Conservation (phyloP, 2,113 vertebrate species). For the Brachyhypopomus occidentalis region DNA sequence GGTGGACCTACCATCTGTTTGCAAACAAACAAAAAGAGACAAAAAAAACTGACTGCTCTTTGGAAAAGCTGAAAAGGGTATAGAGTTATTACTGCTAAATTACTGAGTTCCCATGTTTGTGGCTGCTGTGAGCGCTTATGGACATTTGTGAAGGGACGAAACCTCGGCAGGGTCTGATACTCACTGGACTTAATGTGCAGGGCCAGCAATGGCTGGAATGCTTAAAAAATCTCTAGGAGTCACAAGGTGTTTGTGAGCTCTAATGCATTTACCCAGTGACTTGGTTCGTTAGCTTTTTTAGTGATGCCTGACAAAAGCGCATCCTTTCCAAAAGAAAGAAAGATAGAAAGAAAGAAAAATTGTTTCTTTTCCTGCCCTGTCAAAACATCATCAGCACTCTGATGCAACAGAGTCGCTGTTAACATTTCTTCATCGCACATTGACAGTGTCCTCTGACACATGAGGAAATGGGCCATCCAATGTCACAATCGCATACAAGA, state of each 20-base stretch:
- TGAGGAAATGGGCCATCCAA: background rate
- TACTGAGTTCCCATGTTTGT: background rate
- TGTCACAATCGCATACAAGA: background rate
- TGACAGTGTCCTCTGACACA: background rate
- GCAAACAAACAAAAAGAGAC: background rate
- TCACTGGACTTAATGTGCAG: background rate
- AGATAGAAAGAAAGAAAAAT: background rate
- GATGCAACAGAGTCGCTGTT: slow-evolving; percentile 13
- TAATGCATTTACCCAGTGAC: background rate
- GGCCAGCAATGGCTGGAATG: background rate
- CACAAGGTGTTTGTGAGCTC: background rate
- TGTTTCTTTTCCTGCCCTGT: background rate
- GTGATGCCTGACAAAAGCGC: background rate
- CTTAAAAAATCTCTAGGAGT: background rate
- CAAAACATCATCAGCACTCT: background rate
- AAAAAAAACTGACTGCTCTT: background rate
- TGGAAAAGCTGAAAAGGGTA: background rate
- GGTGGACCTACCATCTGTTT: background rate
- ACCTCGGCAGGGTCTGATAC: slow-evolving; percentile 2
- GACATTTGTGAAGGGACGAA: background rate
- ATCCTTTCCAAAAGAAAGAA: background rate
- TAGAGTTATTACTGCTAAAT: background rate
- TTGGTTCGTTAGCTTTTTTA: background rate
- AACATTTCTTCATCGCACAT: background rate
- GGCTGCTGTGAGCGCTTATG: background rate